Base-by-base conservation (phyloP, 1,140 invertebrate genomes). In the Brachionus plicatilis region DNA sequence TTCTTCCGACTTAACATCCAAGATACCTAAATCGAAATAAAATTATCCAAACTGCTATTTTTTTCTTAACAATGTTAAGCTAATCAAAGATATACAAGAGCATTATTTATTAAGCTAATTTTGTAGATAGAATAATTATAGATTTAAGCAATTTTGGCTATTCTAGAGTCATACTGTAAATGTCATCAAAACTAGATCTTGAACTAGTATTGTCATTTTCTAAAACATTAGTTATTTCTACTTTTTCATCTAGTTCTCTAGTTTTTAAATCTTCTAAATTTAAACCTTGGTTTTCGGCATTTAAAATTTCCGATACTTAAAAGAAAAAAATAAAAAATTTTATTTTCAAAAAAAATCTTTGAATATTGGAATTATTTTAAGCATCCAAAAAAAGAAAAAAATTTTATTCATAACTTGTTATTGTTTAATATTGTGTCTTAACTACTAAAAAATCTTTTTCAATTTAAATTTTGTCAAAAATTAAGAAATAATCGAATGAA, bases 211-310 rank as follows among this genome's bases (percentile, higher is more conserved):
- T 11, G 20, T 41, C 17, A 43, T n/a, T n/a, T n/a, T 72, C 68
- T 72, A 41, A 41, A 20, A 20, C 20, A 60, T 20, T 20, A 60
- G 53, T 20, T 60, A 9, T 60, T 24, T 60, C 53, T 60, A 20
- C 7, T 60, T 24, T 70, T n/a, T 70, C 24, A 12, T 11, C 17
- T 70, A 70, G 27, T n/a, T 27, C 12, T 9, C 14, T 70, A 70
- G 66, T 8, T 70, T 70, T 70, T 70, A 70, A 14, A 70, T 33
- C n/a, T 6, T 70, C 24, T 70, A 70, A 70, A 70, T 70, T 70
- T 37, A 70, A 70, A 70, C 37, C 66, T 70, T 70, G n/a, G 20
- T 29, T 37, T n/a, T 41, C 66, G 9, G 66, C 37, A 24, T 60
- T 60, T 60, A 60, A 20, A 60, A 60, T 60, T 60, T 60, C 53